Evolutionary conservation across 1,140 invertebrate genomes (phyloP), one percentile per base, ranked within the genome.

Genomic region (Euwallacea similis): DNA sequence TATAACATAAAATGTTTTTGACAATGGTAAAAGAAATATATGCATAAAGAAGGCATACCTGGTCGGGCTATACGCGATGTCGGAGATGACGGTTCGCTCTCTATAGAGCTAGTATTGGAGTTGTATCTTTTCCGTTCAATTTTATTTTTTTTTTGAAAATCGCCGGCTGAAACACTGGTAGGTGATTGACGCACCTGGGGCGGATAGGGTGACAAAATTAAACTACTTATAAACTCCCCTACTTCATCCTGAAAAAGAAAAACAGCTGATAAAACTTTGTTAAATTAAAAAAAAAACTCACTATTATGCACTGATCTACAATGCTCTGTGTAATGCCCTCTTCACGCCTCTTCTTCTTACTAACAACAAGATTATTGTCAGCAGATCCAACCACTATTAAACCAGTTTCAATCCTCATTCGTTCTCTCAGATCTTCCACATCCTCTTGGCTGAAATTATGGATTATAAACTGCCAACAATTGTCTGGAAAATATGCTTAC

Each of bases 331-430:
- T 95, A 13, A 95, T 87, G 44, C 89, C 87, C 71, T 94, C 90
- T 6, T 84, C 81, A 72, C 88, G 85, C 63, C 90, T 88, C 77
- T 93, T 92, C 2, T 85, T 83, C 50, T 89, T 89, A 7, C 85
- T 87, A 65, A 96, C 86, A 62, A 91, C 83, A 2, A 96, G 82
- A 60, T 89, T 83, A 80, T 93, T 91, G 82, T 95, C 93, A 6
- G 90, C 92, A 44, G 89, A 89, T 16, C 93, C 93, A n/a, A 96
- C 89, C 0, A 96, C 87, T 9, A 95, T 84, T 10, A 96, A 80
- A 65, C 89, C 88, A 0, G 91, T 91, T 77, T 93, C 90, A 0
- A 90, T 89, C 69, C 88, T 82, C 88, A 95, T 90, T 60, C 86
- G 86, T 76, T 91, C 87, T 7, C 93, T 81, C 8, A 94, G 79